Evolutionary conservation across 2,888 invertebrate genomes (phyloP).

Genomic region (Sycophila texana): DNA sequence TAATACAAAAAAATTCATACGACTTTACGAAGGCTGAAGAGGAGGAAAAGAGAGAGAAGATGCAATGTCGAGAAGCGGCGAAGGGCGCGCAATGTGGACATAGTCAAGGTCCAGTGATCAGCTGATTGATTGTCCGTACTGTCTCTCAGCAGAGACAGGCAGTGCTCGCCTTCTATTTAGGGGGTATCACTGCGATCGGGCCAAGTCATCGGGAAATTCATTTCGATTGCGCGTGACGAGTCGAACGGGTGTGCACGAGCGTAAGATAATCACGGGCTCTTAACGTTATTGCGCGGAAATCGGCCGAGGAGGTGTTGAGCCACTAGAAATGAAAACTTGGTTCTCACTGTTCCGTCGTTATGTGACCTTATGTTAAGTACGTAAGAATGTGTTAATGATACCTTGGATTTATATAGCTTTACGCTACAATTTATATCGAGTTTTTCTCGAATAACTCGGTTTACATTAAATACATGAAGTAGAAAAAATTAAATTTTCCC

Average conservation of each 20-base stretch:
- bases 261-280: neutral
- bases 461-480: too few relatives aligned
- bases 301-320: slow-evolving; percentile 12
- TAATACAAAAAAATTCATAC: too few relatives aligned
- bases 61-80: neutral
- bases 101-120: slow-evolving; percentile 74
- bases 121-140: slow-evolving; percentile 73
- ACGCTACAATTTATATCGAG: too few relatives aligned
- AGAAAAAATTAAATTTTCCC: too few relatives aligned
- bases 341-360: too few relatives aligned
- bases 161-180: slow-evolving; percentile 66
- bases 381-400: too few relatives aligned
- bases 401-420: too few relatives aligned
- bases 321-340: slow-evolving; percentile 1
- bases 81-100: slow-evolving; percentile 74
- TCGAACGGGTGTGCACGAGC: slow-evolving; percentile 5
- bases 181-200: slow-evolving; percentile 65
- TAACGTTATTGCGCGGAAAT: slow-evolving; percentile 39
- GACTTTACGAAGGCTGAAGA: neutral
- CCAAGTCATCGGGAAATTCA: slow-evolving; percentile 51
- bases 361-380: too few relatives aligned
- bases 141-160: slow-evolving; percentile 61
- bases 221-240: slow-evolving; percentile 26
- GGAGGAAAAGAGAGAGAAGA: neutral
- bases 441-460: too few relatives aligned